Evolutionary conservation across 1,140 invertebrate species (phyloP), one percentile per base, ranked within the genome.

Genomic region (Sitobion miscanthi): DNA sequence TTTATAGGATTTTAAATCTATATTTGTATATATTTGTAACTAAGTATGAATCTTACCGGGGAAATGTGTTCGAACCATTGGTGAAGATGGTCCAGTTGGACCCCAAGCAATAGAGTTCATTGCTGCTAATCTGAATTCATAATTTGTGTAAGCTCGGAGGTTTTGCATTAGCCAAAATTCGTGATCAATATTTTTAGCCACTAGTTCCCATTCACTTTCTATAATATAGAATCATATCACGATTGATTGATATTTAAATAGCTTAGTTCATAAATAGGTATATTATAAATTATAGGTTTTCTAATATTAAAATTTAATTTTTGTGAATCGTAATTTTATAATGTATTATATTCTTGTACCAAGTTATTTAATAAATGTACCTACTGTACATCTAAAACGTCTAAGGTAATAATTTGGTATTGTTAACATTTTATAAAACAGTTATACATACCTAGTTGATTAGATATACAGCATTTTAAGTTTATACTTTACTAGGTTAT

Each of bases 61-160:
- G 35, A 94, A 94, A 89, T 90, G 93, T 1, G 98, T 98, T 94
- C 97, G 97, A 17, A 97, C 95, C 1, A 97, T 95, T 94, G 96
- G 96, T 14, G 97, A 97, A 1, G 97, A 96, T 52, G 98, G 97
- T 85, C 98, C 97, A 94, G 96, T 96, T 90, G 97, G 97, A 95
- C 98, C 97, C 98, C 98, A 98, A n/a, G 99, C 99, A 94, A 99
- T 98, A 62, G 97, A 97, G 95, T 99, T 99, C 91, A 97, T 96
- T 1, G 98, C 98, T 6, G 97, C 96, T 20, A 99, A 95, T 91
- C 99, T 96, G 95, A 99, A 99, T 92, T 98, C 97, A 95, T 99
- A 99, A 93, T 96, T 96, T 2, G 97, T 97, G 91, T 97, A 96
- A 0, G 98, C 97, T 94, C 96, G 95, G 6, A 99, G 96, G 94